A percentile compares a stretch with the other conserved stretches of the same genome.
Evolutionary conservation across 2,888 invertebrate genomes (phyloP).

Genomic region (Theodoxus fluviatilis): DNA sequence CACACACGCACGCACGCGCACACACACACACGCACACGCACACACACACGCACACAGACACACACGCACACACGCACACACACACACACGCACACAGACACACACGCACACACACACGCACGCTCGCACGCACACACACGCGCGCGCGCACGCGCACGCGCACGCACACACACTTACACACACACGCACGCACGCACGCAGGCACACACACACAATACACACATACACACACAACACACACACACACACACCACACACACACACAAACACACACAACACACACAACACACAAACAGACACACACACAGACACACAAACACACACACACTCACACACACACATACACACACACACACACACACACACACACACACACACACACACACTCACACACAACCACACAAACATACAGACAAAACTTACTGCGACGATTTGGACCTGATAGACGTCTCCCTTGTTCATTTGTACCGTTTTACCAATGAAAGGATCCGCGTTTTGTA

Average conservation of each 20-base stretch:
- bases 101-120: conserved; percentile 19
- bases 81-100: conserved; percentile 15
- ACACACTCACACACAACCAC: background rate
- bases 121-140: conserved; percentile 2
- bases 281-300: background rate
- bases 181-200: conserved; percentile 18
- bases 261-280: background rate
- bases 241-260: background rate
- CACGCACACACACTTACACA: conserved; percentile 21
- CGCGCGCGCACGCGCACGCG: background rate
- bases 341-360: background rate
- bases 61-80: conserved; percentile 17
- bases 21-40: background rate
- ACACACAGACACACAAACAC: background rate
- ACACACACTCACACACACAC: background rate
- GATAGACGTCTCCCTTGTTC: too few relatives aligned
- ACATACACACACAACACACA: background rate
- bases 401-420: background rate
- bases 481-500: too few relatives aligned
- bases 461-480: too few relatives aligned
- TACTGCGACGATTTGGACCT: too few relatives aligned
- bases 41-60: background rate
- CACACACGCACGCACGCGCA: too few relatives aligned
- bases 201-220: background rate
- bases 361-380: background rate